Evolutionary conservation across 2,113 vertebrate genomes (phyloP).

Genomic region (Mesoclemmys tuberculata): DNA sequence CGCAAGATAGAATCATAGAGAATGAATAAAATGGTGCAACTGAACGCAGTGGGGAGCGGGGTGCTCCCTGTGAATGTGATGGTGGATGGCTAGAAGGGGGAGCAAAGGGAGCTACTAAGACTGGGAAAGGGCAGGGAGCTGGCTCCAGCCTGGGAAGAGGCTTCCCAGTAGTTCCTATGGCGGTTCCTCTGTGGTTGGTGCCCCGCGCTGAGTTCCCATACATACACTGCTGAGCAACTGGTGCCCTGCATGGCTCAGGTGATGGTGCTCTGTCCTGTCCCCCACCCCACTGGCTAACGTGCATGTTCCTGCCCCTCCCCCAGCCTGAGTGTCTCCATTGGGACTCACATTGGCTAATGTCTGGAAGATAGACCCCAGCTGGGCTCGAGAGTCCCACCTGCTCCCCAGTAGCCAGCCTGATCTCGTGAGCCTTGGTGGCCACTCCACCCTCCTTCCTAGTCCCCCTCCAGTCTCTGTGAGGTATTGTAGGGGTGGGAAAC

Average conservation of each 20-base stretch:
- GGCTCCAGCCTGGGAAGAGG: not conserved
- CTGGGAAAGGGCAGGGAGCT: not conserved
- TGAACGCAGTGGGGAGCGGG: not conserved
- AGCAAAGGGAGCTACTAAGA: not conserved
- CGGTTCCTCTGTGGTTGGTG: not conserved
- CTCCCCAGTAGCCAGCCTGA: not conserved
- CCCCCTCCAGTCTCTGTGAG: not conserved
- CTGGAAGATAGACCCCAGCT: not conserved
- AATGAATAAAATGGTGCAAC: not conserved
- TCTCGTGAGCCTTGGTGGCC: not conserved
- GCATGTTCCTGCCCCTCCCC: not conserved
- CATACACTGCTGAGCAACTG: not conserved
- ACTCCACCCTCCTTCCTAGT: not conserved
- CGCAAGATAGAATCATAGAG: not conserved
- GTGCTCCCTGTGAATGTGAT: not conserved
- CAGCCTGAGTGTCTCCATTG: not conserved
- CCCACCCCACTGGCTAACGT: not conserved
- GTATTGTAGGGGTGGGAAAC: not conserved
- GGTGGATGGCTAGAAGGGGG: too few relatives aligned
- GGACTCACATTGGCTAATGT: not conserved
- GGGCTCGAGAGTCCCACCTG: not conserved
- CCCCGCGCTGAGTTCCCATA: not conserved
- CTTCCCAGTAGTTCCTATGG: not conserved
- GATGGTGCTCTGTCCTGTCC: not conserved
- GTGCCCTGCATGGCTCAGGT: not conserved